These are phyloP conservation scores for Eumacrocentrus americanus DNA, from an alignment of 2,888 invertebrate genomes.

Conservation along the genomic window DNA sequence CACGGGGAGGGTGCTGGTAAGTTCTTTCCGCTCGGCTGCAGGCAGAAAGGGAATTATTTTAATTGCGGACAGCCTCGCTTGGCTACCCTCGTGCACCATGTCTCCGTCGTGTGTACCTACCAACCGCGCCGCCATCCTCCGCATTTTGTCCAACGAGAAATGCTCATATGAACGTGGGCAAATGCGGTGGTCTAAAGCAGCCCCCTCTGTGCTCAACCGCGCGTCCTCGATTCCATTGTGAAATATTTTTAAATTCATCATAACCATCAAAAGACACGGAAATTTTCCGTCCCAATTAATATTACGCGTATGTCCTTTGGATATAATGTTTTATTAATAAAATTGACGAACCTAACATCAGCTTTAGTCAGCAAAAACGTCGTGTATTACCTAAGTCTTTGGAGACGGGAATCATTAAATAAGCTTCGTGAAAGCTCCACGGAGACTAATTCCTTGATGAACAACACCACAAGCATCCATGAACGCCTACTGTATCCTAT, in stretches of 20 bases:
- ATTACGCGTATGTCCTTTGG: background rate
- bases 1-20: conserved; percentile 55
- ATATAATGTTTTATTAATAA: too few species aligned
- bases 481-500: conserved; percentile 23
- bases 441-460: conserved; percentile 12
- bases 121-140: conserved; percentile 1
- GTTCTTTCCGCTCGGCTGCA: conserved; percentile 62
- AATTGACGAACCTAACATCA: too few species aligned
- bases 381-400: too few species aligned
- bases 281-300: background rate
- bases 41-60: conserved; percentile 63
- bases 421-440: conserved; percentile 4
- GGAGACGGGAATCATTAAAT: too few species aligned
- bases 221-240: conserved; percentile 11
- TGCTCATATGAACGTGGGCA: conserved; percentile 22
- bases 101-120: conserved; percentile 32
- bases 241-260: conserved; percentile 3
- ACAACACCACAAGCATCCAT: conserved; percentile 20
- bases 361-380: too few species aligned
- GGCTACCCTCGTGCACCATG: conserved; percentile 50
- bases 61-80: conserved; percentile 62
- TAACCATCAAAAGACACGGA: background rate
- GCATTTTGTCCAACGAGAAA: conserved; percentile 19
- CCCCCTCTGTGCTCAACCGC: conserved; percentile 12
- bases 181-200: conserved; percentile 2